These are phyloP conservation scores for Cristatella mucedo DNA, from an alignment of 2,888 invertebrate species.

Conservation along the genomic window DNA sequence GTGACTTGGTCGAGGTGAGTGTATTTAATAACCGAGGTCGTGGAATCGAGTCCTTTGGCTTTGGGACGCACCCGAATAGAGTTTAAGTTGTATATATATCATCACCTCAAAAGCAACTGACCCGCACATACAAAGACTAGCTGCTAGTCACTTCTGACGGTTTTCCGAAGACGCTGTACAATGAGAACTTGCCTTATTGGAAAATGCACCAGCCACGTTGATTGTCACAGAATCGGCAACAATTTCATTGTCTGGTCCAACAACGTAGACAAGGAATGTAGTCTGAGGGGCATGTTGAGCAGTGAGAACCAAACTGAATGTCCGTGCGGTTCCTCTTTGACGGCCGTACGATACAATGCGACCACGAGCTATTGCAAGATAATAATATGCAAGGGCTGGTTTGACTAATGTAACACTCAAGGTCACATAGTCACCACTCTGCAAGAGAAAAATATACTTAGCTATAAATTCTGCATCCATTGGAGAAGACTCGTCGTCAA, in stretches of 20 bases:
- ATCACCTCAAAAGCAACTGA: too few relatives aligned
- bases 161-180: too few relatives aligned
- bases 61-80: too few relatives aligned
- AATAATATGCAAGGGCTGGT: not conserved
- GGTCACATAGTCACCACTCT: slow-evolving; percentile 7
- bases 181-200: slow-evolving; percentile 45
- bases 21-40: too few relatives aligned
- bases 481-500: too few relatives aligned
- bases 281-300: slow-evolving; percentile 24
- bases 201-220: slow-evolving; percentile 45
- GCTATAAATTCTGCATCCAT: too few relatives aligned
- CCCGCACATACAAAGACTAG: too few relatives aligned
- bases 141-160: too few relatives aligned
- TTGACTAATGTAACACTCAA: slow-evolving; percentile 4
- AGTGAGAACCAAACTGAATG: slow-evolving; percentile 10
- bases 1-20: too few relatives aligned
- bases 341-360: not conserved
- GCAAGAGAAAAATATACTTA: not conserved
- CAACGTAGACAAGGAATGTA: slow-evolving; percentile 44
- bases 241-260: slow-evolving; percentile 44
- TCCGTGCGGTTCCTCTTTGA: not conserved
- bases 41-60: too few relatives aligned
- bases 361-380: not conserved
- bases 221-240: slow-evolving; percentile 46
- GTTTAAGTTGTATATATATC: too few relatives aligned